Conservation (phyloP, 2,797 vertebrate species). For the Crypturellus tataupa region DNA sequence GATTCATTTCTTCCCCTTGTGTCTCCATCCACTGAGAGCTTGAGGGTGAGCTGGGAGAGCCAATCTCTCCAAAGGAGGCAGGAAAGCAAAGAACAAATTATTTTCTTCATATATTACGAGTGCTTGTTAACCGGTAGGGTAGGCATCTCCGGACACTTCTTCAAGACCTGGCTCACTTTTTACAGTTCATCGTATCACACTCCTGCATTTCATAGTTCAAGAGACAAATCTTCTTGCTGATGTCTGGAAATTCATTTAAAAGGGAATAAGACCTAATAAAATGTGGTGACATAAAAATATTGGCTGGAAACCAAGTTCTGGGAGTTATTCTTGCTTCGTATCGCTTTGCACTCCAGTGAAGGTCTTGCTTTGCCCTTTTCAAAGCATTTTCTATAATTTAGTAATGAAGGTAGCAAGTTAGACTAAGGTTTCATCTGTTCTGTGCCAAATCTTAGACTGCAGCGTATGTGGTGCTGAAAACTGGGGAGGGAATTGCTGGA, state of each 20-base stretch:
- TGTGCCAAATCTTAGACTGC: background rate
- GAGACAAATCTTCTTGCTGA: background rate
- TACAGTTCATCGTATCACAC: background rate
- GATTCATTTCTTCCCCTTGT: background rate
- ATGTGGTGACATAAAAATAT: background rate
- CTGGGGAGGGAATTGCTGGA: background rate
- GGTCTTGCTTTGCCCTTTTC: background rate
- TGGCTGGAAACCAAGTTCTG: background rate
- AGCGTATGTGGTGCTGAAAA: background rate
- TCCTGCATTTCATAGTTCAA: background rate
- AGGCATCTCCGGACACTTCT: background rate
- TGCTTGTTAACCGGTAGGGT: background rate
- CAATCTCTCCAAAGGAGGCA: background rate
- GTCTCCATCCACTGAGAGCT: background rate
- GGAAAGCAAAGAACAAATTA: background rate
- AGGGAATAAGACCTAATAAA: background rate
- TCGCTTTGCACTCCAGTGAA: background rate
- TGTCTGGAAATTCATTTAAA: background rate
- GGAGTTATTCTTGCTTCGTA: background rate
- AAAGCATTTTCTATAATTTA: rapidly evolving
- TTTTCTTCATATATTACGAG: background rate
- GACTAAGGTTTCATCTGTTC: background rate
- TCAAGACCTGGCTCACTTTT: background rate
- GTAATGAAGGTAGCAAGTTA: background rate
- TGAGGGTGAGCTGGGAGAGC: background rate